Base-by-base conservation (phyloP, 2,888 invertebrate genomes). In the Scaeva pyrastri region DNA sequence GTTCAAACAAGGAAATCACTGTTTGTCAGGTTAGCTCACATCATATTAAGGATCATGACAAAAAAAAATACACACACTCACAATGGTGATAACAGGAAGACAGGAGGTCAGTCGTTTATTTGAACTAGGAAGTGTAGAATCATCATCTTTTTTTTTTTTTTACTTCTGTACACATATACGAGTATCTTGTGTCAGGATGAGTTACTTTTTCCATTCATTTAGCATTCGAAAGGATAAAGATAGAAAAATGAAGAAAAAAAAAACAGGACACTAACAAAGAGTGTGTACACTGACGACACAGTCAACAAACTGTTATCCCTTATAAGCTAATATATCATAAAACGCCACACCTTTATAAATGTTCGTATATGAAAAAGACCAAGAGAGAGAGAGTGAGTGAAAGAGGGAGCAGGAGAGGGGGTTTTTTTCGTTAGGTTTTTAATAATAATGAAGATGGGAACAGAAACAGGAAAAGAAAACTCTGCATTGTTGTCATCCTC, bases 1-100 rank as follows among this genome's bases (percentile, higher is more conserved):
- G 36, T 55, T 41, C 83, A 78, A 78, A 83, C 78, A 78, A 83
- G 23, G 83, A 83, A 78, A 83, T 78, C 78, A 70, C 74, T 70
- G 78, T 78, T 83, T 78, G 55, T 48, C 55, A 56, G 48, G 26
- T 31, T 58, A 31, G 76, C 41, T 36, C 45, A 74, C 31, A 23
- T 45, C 50, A 79, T 58, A 45, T 19, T 10, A 52, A 45, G 50
- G 21, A 23, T 19, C 39, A 56, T 43, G 31, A 48, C 23, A 26
- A 56, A 10, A 26, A 36, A 21, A 48, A 48, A 10, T 2, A 45
- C 2, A 48, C 5, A 21, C n/a, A 26, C 31, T 14, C 48, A 39
- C 21, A 75, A 31, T 56, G 43, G 62, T 81, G 81, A 71, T 75
- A 76, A 76, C 36, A 36, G 68, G 16, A 68, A 23, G 26, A 48